Percentiles rank a stretch among this genome's conserved stretches.
These are phyloP conservation scores for Liasis olivaceus DNA, from an alignment of 2,797 vertebrate species.

Conservation along the genomic window DNA sequence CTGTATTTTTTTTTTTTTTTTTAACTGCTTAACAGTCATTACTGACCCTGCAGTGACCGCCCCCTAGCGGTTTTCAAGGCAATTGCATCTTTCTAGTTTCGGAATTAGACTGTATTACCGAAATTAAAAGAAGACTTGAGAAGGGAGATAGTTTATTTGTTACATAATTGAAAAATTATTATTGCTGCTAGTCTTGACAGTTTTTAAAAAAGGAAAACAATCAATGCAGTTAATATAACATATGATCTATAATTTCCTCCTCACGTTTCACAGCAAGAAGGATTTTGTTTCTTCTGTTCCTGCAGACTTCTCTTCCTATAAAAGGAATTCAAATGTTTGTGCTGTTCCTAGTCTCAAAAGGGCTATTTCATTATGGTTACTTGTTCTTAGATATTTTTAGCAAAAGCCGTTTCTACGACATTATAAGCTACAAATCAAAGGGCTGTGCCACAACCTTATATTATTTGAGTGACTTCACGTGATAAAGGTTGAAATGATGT, in stretches of 20 bases:
- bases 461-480: slow-evolving; percentile 54
- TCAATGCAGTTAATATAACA: slow-evolving; percentile 58
- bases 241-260: slow-evolving; percentile 49
- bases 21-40: too few relatives aligned
- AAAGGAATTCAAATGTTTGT: slow-evolving; percentile 46
- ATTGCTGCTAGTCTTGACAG: slow-evolving; percentile 64
- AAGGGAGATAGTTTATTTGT: slow-evolving; percentile 67
- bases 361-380: slow-evolving; percentile 37
- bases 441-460: slow-evolving; percentile 49
- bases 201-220: slow-evolving; percentile 47
- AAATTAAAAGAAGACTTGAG: slow-evolving; percentile 68
- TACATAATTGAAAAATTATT: slow-evolving; percentile 66
- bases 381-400: slow-evolving; percentile 53
- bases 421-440: slow-evolving; percentile 61
- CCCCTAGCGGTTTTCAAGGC: too few relatives aligned
- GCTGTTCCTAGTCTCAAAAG: slow-evolving; percentile 28
- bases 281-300: slow-evolving; percentile 57
- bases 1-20: too few relatives aligned
- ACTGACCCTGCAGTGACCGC: too few relatives aligned
- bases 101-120: slow-evolving; percentile 50
- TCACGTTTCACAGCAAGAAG: slow-evolving; percentile 42
- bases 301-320: slow-evolving; percentile 55
- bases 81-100: too few relatives aligned
- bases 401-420: slow-evolving; percentile 58
- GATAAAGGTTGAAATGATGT: slow-evolving; percentile 61